Conservation (phyloP, 2,797 vertebrate species). For the Naso thynnoides region DNA sequence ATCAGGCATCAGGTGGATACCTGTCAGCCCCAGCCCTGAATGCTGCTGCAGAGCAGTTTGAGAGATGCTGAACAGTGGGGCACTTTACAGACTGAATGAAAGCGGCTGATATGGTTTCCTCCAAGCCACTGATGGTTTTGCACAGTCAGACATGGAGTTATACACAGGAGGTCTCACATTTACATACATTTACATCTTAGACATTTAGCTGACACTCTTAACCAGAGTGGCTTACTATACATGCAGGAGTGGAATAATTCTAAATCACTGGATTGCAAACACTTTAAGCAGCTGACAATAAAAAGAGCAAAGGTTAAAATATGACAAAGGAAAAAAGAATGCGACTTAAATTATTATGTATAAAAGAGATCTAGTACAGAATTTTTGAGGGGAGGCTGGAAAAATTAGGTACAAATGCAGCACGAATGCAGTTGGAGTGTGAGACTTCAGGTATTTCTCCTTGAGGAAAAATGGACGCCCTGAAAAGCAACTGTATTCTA, state of each 20-base stretch:
- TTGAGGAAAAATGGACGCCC: constrained; percentile 42
- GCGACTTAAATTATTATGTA: not conserved
- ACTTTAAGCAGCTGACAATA: constrained; percentile 31
- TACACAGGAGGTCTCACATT: constrained; percentile 42
- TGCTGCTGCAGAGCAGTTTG: not conserved
- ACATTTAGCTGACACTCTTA: constrained; percentile 50
- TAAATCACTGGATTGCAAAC: constrained; percentile 34
- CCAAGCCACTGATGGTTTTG: constrained; percentile 17
- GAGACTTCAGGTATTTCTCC: constrained; percentile 39
- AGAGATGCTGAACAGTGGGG: constrained; percentile 4
- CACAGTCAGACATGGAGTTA: constrained; percentile 32
- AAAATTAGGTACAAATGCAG: constrained; percentile 36
- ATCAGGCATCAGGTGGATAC: constrained; percentile 6
- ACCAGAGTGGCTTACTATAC: constrained; percentile 37
- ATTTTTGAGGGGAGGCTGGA: not conserved
- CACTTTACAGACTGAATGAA: constrained; percentile 22
- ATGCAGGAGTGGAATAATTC: constrained; percentile 12
- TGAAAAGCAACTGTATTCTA: constrained; percentile 50
- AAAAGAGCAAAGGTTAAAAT: constrained; percentile 32
- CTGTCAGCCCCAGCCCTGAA: constrained; percentile 4
- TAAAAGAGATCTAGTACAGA: not conserved
- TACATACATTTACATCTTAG: constrained; percentile 63
- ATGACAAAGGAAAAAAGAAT: constrained; percentile 1
- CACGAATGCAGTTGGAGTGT: constrained; percentile 17
- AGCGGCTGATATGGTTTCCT: constrained; percentile 21